Evolutionary conservation across 1,140 invertebrate genomes (phyloP).

Genomic region (Akabosia matsudoensis): DNA sequence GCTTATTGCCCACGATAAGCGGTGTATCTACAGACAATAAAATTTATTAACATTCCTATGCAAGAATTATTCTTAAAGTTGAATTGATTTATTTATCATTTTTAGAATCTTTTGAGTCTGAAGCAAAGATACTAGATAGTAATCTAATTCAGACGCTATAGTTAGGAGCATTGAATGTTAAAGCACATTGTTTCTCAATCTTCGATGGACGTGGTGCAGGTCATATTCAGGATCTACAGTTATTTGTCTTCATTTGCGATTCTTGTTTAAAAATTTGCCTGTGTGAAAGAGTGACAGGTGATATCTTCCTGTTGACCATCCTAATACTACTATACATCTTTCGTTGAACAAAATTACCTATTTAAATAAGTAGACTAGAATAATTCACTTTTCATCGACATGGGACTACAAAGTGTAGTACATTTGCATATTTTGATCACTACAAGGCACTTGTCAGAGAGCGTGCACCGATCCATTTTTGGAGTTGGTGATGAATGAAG

Average conservation of each 20-base stretch:
- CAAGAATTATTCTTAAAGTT: not conserved
- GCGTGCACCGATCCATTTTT: not conserved
- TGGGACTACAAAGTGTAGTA: not conserved
- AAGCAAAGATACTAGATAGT: not conserved
- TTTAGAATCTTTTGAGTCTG: not conserved
- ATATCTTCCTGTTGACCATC: not conserved
- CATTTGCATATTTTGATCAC: not conserved
- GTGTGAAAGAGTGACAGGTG: not conserved
- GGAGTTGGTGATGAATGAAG: slow-evolving; percentile 2
- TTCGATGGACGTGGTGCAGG: too few relatives aligned
- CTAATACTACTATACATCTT: not conserved
- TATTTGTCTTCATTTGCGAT: slow-evolving; percentile 11
- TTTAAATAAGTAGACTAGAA: not conserved
- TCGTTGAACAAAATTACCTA: not conserved
- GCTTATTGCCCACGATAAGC: not conserved
- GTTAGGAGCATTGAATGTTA: not conserved
- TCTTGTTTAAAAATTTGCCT: not conserved
- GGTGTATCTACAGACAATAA: not conserved
- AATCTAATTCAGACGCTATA: not conserved
- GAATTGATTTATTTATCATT: not conserved
- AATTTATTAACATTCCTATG: not conserved
- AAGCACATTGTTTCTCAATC: too few relatives aligned
- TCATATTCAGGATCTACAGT: too few relatives aligned
- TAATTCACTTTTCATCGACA: slow-evolving; percentile 7
- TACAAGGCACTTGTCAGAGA: not conserved